These are phyloP conservation scores for Sesamia nonagrioides DNA, from an alignment of 1,140 invertebrate species.

Conservation along the genomic window DNA sequence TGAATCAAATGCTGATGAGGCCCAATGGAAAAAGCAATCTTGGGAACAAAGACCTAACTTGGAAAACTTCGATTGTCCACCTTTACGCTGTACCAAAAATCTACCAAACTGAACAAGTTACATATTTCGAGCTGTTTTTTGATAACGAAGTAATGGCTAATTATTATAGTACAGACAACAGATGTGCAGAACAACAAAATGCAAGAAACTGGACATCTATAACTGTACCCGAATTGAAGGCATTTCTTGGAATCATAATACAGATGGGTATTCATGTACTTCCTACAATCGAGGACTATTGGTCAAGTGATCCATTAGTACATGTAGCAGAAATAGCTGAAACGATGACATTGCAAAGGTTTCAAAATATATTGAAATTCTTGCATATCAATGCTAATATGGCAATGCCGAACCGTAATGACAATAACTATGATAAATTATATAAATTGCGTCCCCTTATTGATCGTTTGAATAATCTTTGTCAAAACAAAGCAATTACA, in stretches of 20 bases:
- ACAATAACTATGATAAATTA: conserved; percentile 50
- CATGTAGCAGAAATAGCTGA: no score
- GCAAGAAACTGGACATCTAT: no score
- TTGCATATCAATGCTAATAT: no score
- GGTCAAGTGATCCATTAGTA: no score
- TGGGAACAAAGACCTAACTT: conserved; percentile 42
- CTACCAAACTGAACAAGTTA: conserved; percentile 31
- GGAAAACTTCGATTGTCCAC: conserved; percentile 40
- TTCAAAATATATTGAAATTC: no score
- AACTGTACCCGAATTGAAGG: no score
- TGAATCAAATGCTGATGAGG: conserved; percentile 42
- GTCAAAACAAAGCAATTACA: conserved; percentile 41
- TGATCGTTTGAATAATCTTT: no score
- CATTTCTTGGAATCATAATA: conserved; percentile 36
- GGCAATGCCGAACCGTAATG: conserved; percentile 35
- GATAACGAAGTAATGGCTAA: conserved; percentile 8
- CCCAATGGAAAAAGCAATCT: conserved; percentile 37
- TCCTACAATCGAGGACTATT: conserved; percentile 42
- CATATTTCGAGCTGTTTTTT: conserved; percentile 39
- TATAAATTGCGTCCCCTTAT: conserved; percentile 43
- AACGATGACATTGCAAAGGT: no score
- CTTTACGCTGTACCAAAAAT: conserved; percentile 41
- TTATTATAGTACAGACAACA: no score
- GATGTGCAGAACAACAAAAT: no score
- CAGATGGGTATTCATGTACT: conserved; percentile 51